Conservation (phyloP, 2,113 vertebrate genomes). For the Lamprologus sp. region DNA sequence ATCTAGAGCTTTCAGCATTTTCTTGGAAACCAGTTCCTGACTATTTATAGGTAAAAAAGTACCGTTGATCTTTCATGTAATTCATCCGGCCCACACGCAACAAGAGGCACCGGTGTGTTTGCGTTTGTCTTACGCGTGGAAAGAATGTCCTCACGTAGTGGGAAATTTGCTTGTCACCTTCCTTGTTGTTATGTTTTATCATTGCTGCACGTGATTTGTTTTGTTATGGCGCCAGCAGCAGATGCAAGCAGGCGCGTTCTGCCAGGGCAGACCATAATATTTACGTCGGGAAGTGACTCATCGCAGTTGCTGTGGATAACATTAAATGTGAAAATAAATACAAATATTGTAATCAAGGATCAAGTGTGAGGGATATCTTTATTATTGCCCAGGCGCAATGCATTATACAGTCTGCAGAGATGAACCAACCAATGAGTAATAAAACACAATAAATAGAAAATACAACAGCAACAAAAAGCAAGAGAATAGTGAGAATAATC, state of each 20-base stretch:
- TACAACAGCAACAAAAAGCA: not conserved
- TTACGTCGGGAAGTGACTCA: not conserved
- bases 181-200: not conserved
- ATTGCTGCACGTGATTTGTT: not conserved
- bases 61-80: not conserved
- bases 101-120: not conserved
- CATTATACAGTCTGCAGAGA: not conserved
- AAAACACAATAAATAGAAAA: not conserved
- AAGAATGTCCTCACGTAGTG: not conserved
- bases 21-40: not conserved
- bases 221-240: conserved; percentile 29
- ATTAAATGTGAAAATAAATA: not conserved
- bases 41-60: accelerated
- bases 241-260: conserved; percentile 3
- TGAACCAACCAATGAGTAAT: not conserved
- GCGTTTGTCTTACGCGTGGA: not conserved
- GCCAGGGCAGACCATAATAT: conserved; percentile 31
- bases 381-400: not conserved
- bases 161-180: not conserved
- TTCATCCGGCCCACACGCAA: not conserved
- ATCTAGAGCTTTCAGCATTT: not conserved
- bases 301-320: not conserved
- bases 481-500: not conserved
- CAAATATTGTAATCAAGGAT: not conserved
- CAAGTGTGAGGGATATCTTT: not conserved